Evolutionary conservation across 2,888 invertebrate species (phyloP).

Genomic region (Macrosiphum euphorbiae): DNA sequence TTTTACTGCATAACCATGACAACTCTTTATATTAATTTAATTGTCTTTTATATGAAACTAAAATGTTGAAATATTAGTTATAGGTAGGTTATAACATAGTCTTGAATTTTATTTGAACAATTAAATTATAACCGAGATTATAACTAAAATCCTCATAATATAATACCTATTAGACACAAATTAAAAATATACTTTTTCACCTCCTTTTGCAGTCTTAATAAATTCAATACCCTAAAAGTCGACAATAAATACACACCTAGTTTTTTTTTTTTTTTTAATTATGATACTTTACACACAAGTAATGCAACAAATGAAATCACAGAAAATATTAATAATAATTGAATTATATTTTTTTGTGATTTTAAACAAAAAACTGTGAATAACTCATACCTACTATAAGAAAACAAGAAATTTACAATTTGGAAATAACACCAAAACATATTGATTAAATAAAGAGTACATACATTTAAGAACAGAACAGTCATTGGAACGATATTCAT

Average conservation of each 20-base stretch:
- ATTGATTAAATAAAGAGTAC: background rate
- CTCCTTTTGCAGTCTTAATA: background rate
- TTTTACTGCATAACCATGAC: constrained; percentile 39
- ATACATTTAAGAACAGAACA: background rate
- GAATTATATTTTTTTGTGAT: background rate
- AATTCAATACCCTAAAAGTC: background rate
- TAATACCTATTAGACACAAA: background rate
- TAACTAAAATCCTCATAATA: background rate
- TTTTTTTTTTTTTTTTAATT: background rate
- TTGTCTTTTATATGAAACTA: constrained; percentile 27
- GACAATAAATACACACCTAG: background rate
- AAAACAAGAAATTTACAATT: background rate
- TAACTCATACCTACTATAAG: background rate
- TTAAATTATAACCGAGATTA: background rate
- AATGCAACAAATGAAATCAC: background rate
- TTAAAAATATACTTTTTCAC: background rate
- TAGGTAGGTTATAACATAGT: background rate
- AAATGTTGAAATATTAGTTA: background rate
- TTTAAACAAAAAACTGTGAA: background rate
- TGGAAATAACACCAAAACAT: background rate
- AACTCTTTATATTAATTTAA: constrained; percentile 27
- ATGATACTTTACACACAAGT: background rate
- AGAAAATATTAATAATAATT: background rate
- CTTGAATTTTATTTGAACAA: background rate
- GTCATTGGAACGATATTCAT: constrained; percentile 22